Evolutionary conservation across 2,888 invertebrate genomes (phyloP), one percentile per base, ranked within the genome.

Genomic region (Keiferia lycopersicella): DNA sequence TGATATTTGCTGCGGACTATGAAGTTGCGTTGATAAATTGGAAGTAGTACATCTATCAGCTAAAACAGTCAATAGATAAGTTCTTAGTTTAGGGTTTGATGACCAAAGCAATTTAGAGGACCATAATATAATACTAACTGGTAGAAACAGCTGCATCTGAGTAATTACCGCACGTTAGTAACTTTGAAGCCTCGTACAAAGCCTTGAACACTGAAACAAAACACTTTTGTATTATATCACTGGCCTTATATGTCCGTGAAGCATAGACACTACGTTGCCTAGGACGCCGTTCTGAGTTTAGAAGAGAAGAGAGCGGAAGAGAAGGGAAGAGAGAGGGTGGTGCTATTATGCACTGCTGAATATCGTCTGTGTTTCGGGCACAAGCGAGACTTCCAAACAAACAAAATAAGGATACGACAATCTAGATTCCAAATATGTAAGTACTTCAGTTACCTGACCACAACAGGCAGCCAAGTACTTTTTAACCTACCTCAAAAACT

Each of bases 171-270:
- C 30, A 16, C 18, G 56, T 18, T 16, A 56, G 26, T 34, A 56
- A 10, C 56, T 56, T 56, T 8, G 56, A 56, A 30, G 56, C 34
- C n/a, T 56, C 56, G 30, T 56, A 34, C 14, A 56, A 30, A 11
- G 56, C 34, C n/a, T 56, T 56, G 34, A 34, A 56, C 2, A 56
- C 56, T 56, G 10, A 16, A 56, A 56, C 8, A 34, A 34, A 26
- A 26, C 6, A 26, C 26, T 26, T 26, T 4, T 4, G 26, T 26
- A 26, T 26, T 26, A 26, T 26, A n/a, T n/a, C n/a, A n/a, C n/a
- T n/a, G n/a, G n/a, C n/a, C n/a, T n/a, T n/a, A n/a, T n/a, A n/a
- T n/a, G n/a, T n/a, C n/a, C n/a, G n/a, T n/a, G n/a, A n/a, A n/a
- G n/a, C n/a, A n/a, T n/a, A n/a, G n/a, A n/a, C n/a, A n/a, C n/a